These are phyloP conservation scores for Mythimna impura DNA, from an alignment of 2,888 invertebrate genomes.

Conservation along the genomic window DNA sequence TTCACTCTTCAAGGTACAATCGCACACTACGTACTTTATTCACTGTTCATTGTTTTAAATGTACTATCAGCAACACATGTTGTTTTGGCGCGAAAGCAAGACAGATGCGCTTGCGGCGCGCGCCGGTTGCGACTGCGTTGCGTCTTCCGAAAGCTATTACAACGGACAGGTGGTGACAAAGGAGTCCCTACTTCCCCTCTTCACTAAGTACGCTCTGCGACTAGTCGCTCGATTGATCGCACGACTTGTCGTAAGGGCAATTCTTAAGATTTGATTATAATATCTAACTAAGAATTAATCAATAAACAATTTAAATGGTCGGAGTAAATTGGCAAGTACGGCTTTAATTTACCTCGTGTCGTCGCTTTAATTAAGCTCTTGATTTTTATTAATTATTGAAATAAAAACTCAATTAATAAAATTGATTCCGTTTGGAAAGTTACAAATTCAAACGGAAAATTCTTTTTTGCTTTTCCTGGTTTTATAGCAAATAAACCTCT, in stretches of 20 bases:
- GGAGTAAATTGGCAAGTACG: conserved; percentile 12
- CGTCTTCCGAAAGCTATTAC: conserved; percentile 88
- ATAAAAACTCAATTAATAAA: conserved; percentile 20
- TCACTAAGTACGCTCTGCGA: conserved; percentile 66
- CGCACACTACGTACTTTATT: conserved; percentile 29
- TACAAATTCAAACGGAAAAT: conserved; percentile 10
- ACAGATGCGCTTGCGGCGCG: conserved; percentile 85
- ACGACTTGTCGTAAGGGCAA: conserved; percentile 54
- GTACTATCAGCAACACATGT: conserved; percentile 68
- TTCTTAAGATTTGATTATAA: conserved; percentile 45
- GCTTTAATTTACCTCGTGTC: not conserved
- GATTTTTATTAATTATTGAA: conserved; percentile 12
- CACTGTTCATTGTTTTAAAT: conserved; percentile 55
- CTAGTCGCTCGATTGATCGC: conserved; percentile 69
- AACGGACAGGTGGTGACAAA: conserved; percentile 88
- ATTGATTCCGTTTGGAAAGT: conserved; percentile 11
- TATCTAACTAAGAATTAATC: conserved; percentile 24
- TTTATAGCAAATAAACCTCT: conserved; percentile 4
- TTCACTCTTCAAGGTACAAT: conserved; percentile 31
- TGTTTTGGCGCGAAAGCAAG: conserved; percentile 82
- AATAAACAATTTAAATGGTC: conserved; percentile 15
- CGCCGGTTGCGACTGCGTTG: conserved; percentile 77
- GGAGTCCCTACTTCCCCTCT: conserved; percentile 85
- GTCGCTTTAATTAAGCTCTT: conserved; percentile 1
- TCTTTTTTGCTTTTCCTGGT: not conserved